Base-by-base conservation (phyloP, 2,113 vertebrate species). In the Xiphophorus couchianus region DNA sequence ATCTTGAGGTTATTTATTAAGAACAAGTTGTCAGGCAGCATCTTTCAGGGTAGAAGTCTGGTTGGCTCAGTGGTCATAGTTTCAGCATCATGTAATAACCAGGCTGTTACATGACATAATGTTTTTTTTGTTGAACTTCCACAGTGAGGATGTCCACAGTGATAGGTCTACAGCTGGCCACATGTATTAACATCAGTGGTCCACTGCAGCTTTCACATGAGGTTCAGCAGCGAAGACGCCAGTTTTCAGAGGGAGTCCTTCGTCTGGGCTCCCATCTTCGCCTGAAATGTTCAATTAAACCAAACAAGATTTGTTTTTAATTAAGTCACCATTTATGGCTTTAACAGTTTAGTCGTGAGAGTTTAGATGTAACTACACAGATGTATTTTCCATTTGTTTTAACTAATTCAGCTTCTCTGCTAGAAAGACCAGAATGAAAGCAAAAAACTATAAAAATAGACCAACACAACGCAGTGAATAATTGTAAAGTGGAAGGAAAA, bases 191-290 rank as follows among this genome's bases (percentile, higher is more conserved):
- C 58, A 76, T 86, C 76, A 88, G 78, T 63, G 39, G 33, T 81
- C 72, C 12, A 62, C 71, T 42, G 15, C 65, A 51, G 61, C 73
- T 73, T 76, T 74, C 9, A 62, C 61, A 58, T 76, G 70, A 15
- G 61, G 54, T 44, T 78, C 84, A 27, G 73, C 68, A 44, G 84
- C 30, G 19, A 29, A 19, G n/a, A 74, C 62, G 44, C 7, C 71
- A 13, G n/a, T 88, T 83, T 88, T 92, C 75, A 95, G 78, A 37
- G 92, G 94, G 31, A 94, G 90, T 19, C 78, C 90, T 84, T 94
- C 93, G 14, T 94, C 93, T 68, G 27, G 15, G 33, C 66, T 82
- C 77, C 77, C 82, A 28, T 66, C 12, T 5, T 91, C 73, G 77
- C 77, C 94, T 94, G 76, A 62, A 80, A 82, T 71, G 58, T 48